Percentiles rank a stretch among this genome's conserved stretches.
Conservation (phyloP, 2,888 invertebrate species). For the Cactoblastis cactorum region DNA sequence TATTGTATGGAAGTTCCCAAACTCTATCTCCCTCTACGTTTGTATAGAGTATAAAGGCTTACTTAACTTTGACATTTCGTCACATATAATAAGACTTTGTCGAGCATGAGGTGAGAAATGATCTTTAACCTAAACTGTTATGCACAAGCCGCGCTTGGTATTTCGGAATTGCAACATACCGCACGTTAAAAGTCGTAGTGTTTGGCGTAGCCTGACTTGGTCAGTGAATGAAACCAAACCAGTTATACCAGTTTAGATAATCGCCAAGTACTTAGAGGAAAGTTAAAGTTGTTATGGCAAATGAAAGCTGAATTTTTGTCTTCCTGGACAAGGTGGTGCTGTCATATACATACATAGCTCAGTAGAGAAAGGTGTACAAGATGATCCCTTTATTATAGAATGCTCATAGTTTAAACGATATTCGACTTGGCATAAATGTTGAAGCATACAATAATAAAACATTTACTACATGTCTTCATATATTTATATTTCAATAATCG, state of each 20-base stretch:
- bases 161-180: conserved; percentile 3
- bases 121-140: neutral
- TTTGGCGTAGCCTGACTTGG: neutral
- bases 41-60: no score
- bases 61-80: no score
- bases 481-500: no score
- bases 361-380: no score
- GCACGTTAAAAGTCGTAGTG: neutral
- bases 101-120: neutral
- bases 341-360: neutral
- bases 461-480: no score
- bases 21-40: no score
- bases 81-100: no score
- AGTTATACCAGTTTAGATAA: conserved; percentile 35
- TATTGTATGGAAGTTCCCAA: no score
- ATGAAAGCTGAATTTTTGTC: conserved; percentile 14
- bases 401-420: no score
- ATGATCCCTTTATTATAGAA: no score
- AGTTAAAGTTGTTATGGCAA: conserved; percentile 11
- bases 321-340: neutral
- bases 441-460: no score
- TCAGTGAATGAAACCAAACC: conserved; percentile 27
- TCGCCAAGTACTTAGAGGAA: conserved; percentile 10
- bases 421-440: no score
- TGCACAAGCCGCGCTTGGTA: neutral